Conservation (phyloP, 2,797 vertebrate genomes). For the Gambelia wislizenii region DNA sequence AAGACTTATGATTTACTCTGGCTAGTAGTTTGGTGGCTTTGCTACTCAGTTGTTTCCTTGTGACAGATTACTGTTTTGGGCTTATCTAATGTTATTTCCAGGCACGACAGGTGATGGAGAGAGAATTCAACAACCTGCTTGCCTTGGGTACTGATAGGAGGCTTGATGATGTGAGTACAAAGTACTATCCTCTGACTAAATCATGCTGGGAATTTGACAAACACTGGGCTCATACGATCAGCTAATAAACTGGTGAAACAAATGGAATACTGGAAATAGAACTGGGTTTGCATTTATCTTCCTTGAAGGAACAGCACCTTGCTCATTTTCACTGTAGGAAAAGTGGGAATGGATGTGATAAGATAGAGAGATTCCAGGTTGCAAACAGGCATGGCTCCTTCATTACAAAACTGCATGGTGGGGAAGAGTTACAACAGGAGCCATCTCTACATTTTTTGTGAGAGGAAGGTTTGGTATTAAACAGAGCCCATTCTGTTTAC, state of each 20-base stretch:
- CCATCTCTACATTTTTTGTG: not conserved
- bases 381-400: not conserved
- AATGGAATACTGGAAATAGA: not conserved
- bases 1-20: not conserved
- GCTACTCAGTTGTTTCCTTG: not conserved
- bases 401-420: not conserved
- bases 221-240: constrained; percentile 4
- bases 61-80: not conserved
- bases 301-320: not conserved
- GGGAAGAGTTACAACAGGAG: not conserved
- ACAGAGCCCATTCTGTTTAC: not conserved
- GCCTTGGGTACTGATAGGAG: constrained; percentile 93
- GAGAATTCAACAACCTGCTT: constrained; percentile 95
- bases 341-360: not conserved
- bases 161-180: constrained; percentile 89
- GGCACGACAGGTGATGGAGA: constrained; percentile 96
- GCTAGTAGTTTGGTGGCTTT: not conserved
- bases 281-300: not conserved
- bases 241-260: constrained; percentile 6
- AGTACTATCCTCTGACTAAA: not conserved
- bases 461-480: not conserved
- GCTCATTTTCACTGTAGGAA: not conserved
- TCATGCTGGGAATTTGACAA: not conserved
- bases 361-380: not conserved
- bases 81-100: constrained; percentile 66